Percentiles rank a stretch among this genome's conserved stretches.
These are phyloP conservation scores for Mechanitis mazaeus DNA, from an alignment of 2,888 invertebrate genomes.

Conservation along the genomic window DNA sequence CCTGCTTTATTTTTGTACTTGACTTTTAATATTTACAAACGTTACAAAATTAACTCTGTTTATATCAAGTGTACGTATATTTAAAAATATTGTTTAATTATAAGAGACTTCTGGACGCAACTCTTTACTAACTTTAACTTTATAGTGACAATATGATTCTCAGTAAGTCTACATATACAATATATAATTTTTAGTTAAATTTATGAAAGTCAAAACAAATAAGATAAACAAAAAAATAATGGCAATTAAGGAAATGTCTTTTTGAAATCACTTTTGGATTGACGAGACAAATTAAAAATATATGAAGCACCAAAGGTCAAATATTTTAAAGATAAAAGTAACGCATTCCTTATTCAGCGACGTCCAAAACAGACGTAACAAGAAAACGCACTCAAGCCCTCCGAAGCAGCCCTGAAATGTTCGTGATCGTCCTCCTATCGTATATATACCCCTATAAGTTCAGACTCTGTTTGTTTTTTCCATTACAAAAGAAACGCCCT, in stretches of 20 bases:
- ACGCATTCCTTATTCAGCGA: conserved; percentile 70
- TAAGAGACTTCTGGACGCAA: no score
- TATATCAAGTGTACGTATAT: no score
- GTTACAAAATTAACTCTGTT: conserved; percentile 1
- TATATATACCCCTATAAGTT: conserved; percentile 52
- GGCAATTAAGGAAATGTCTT: no score
- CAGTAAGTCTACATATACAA: no score
- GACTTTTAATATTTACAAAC: conserved; percentile 6
- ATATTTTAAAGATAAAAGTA: conserved; percentile 27
- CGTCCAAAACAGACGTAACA: conserved; percentile 69
- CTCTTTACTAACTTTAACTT: no score
- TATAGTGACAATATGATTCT: no score
- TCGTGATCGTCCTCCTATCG: conserved; percentile 54
- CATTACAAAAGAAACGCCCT: conserved; percentile 72
- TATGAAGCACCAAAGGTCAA: conserved; percentile 10
- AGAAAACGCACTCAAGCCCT: conserved; percentile 69
- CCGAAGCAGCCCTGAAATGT: conserved; percentile 56
- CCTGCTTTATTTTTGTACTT: conserved; percentile 7
- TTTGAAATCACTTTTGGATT: neutral
- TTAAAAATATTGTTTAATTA: no score
- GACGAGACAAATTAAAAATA: conserved; percentile 7
- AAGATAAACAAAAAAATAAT: no score
- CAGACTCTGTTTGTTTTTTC: conserved; percentile 68
- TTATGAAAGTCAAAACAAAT: no score
- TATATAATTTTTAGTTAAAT: no score